phyloP scores from a whole-genome alignment of 2,888 invertebrate genomes.

The Alsophila aescularia region DNA sequence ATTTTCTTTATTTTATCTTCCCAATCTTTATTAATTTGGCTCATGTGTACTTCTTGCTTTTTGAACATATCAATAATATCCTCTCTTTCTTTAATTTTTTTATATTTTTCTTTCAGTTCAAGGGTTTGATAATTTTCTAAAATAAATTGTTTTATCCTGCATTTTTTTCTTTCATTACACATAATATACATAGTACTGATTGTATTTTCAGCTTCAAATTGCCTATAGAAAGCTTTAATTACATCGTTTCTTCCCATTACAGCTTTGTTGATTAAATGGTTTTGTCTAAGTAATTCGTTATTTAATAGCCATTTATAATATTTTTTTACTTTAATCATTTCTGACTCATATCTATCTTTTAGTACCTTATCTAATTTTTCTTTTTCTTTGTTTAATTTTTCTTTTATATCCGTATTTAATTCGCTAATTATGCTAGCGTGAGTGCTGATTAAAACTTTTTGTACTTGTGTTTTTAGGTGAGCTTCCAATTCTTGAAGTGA shows the following conservation, averaged over 20 bases:
- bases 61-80: conserved; percentile 53
- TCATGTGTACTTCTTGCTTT: conserved; percentile 51
- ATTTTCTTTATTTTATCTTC: conserved; percentile 70
- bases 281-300: conserved; percentile 59
- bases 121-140: conserved; percentile 61
- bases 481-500: conserved; percentile 68
- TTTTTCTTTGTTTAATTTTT: conserved; percentile 60
- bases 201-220: conserved; percentile 64
- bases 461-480: conserved; percentile 59
- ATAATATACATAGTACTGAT: conserved; percentile 75
- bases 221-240: conserved; percentile 62
- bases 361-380: conserved; percentile 51
- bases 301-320: conserved; percentile 68
- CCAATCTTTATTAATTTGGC: conserved; percentile 67
- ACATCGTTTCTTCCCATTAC: conserved; percentile 67
- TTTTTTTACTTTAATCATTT: conserved; percentile 61
- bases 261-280: conserved; percentile 56
- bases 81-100: conserved; percentile 60
- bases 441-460: conserved; percentile 50
- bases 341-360: conserved; percentile 52
- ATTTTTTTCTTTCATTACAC: conserved; percentile 74
- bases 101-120: conserved; percentile 58
- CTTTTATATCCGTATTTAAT: conserved; percentile 63
- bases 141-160: conserved; percentile 66
- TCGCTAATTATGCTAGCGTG: conserved; percentile 60